Evolutionary conservation across 2,888 invertebrate genomes (phyloP).

Genomic region (Mesorhabditis spiculigera): DNA sequence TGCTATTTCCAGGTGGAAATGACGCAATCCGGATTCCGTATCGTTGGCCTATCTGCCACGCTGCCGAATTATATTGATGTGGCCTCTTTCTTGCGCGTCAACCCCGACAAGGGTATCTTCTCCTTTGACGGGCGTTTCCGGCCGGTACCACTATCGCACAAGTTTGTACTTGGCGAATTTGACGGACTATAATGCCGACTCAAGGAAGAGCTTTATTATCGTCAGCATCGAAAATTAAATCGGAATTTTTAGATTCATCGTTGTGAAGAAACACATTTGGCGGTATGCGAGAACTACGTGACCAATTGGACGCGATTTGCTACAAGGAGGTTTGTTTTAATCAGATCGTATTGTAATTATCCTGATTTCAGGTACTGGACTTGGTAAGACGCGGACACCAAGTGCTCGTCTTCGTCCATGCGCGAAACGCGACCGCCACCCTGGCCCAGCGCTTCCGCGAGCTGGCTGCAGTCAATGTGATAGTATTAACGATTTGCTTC

Average conservation of each 20-base stretch:
- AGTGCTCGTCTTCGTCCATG: conserved; percentile 87
- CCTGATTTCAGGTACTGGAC: conserved; percentile 62
- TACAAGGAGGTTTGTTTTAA: conserved; percentile 76
- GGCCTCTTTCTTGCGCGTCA: conserved; percentile 86
- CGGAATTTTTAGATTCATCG: conserved; percentile 43
- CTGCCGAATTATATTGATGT: conserved; percentile 96
- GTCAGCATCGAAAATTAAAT: too few relatives aligned
- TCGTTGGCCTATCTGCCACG: conserved; percentile 80
- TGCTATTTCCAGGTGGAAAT: conserved; percentile 61
- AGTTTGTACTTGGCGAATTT: conserved; percentile 65
- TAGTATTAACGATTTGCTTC: background rate
- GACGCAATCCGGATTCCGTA: conserved; percentile 79
- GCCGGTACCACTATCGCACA: conserved; percentile 70
- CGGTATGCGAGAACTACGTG: conserved; percentile 26
- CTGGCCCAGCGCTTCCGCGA: conserved; percentile 82
- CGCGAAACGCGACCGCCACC: conserved; percentile 87
- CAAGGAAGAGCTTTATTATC: too few relatives aligned
- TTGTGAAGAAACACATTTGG: conserved; percentile 31
- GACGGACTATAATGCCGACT: too few relatives aligned
- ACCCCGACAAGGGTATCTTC: conserved; percentile 71
- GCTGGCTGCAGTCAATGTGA: conserved; percentile 67
- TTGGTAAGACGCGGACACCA: conserved; percentile 87
- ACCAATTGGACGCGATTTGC: conserved; percentile 64
- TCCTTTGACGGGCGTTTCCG: conserved; percentile 76
- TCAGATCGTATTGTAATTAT: background rate